These are phyloP conservation scores for Lepidurus packardi DNA, from an alignment of 1,140 invertebrate species.

Conservation along the genomic window DNA sequence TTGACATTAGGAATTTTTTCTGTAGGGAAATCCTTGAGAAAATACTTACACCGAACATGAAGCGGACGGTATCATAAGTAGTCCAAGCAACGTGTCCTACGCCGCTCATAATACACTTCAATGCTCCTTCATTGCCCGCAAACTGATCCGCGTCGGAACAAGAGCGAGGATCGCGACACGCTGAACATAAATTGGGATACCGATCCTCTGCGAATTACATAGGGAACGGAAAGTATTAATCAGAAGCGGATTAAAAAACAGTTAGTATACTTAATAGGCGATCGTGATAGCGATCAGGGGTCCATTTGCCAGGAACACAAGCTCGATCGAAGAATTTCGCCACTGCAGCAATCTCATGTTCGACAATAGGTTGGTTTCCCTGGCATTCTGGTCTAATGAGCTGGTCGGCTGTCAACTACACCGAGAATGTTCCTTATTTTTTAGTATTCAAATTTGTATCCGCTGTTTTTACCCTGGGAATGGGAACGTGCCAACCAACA, in stretches of 20 bases:
- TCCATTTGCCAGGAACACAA: conserved; percentile 73
- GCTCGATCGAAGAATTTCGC: conserved; percentile 66
- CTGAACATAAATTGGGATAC: conserved; percentile 63
- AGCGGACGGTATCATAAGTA: conserved; percentile 68
- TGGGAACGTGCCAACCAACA: conserved; percentile 63
- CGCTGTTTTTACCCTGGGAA: conserved; percentile 42
- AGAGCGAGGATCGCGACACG: conserved; percentile 62
- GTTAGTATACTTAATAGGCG: conserved; percentile 55
- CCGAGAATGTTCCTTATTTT: conserved; percentile 42
- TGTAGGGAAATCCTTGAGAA: not conserved
- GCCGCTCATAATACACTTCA: conserved; percentile 69
- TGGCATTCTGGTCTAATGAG: conserved; percentile 60
- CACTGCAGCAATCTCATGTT: conserved; percentile 65
- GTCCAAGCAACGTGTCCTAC: conserved; percentile 77
- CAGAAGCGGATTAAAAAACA: not conserved
- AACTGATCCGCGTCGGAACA: conserved; percentile 76
- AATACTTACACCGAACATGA: conserved; percentile 56
- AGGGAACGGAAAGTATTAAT: conserved; percentile 24
- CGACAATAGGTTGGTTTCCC: conserved; percentile 60
- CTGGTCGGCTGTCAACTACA: conserved; percentile 62
- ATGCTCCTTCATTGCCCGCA: conserved; percentile 75
- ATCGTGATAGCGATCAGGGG: conserved; percentile 61
- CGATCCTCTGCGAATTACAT: conserved; percentile 53
- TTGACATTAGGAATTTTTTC: conserved; percentile 23
- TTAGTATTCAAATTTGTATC: not conserved